A percentile compares a stretch with the other conserved stretches of the same genome.
phyloP scores from a whole-genome alignment of 2,113 vertebrate genomes.

The Recurvirostra avosetta region DNA sequence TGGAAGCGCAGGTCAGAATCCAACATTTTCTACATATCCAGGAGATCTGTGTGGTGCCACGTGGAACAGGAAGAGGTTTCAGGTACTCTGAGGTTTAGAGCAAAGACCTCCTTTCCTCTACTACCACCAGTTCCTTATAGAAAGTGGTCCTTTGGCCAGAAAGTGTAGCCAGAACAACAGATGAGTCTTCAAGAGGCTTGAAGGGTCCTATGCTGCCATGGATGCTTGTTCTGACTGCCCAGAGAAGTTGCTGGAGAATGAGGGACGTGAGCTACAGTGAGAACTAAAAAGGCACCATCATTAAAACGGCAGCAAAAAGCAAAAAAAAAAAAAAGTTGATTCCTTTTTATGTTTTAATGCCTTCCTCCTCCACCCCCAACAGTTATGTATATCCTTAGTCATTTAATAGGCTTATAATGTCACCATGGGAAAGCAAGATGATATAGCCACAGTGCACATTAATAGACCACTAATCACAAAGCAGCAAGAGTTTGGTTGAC shows the following conservation, averaged over 20 bases:
- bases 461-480: constrained; percentile 42
- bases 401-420: constrained; percentile 49
- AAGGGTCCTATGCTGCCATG: background rate
- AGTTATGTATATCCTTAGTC: background rate
- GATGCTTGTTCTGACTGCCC: background rate
- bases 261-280: background rate
- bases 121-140: background rate
- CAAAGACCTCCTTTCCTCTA: background rate
- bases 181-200: background rate
- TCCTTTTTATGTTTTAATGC: background rate
- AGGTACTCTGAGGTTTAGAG: background rate
- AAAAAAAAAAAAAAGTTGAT: background rate
- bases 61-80: background rate
- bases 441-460: background rate
- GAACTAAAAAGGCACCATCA: background rate
- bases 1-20: background rate
- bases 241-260: background rate
- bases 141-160: background rate
- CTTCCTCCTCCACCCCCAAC: background rate
- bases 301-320: background rate
- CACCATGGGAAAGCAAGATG: constrained; percentile 12
- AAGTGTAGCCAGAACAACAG: background rate
- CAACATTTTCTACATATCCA: background rate
- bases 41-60: background rate
- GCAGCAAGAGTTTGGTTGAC: constrained; percentile 34